A percentile compares a stretch with the other conserved stretches of the same genome.
Evolutionary conservation across 2,888 invertebrate species (phyloP).

Genomic region (Euzophera pinguis): DNA sequence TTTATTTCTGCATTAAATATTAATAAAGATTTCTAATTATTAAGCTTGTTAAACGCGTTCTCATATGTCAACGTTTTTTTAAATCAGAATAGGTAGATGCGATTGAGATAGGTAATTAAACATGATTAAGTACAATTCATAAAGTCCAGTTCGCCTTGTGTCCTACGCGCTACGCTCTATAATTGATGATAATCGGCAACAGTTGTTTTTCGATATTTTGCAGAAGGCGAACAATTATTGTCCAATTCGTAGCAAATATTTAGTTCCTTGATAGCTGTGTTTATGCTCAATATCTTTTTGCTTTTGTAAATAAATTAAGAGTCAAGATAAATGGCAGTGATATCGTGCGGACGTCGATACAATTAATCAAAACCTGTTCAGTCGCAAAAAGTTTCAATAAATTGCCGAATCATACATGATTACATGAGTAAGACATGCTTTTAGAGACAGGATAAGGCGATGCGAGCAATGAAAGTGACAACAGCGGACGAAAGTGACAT

Average conservation of each 20-base stretch:
- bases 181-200: constrained; percentile 2
- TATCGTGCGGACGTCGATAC: not conserved
- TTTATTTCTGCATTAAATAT: constrained; percentile 22
- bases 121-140: too few species aligned
- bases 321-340: constrained; percentile 1
- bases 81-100: too few species aligned
- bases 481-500: constrained; percentile 65
- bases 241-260: not conserved
- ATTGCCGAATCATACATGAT: constrained; percentile 9
- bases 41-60: not conserved
- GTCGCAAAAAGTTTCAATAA: constrained; percentile 11
- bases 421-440: constrained; percentile 8
- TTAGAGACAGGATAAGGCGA: constrained; percentile 37
- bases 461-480: constrained; percentile 68
- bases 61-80: not conserved
- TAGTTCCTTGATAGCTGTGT: not conserved
- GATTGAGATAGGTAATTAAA: too few species aligned
- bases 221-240: constrained; percentile 3
- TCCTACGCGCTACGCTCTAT: constrained; percentile 3
- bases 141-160: constrained; percentile 13
- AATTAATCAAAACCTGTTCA: constrained; percentile 11
- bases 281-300: not conserved
- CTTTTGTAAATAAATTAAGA: not conserved
- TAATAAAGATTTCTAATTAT: not conserved
- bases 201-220: not conserved